Evolutionary conservation across 2,113 vertebrate genomes (phyloP).

Genomic region (Dryoscopus gambensis): DNA sequence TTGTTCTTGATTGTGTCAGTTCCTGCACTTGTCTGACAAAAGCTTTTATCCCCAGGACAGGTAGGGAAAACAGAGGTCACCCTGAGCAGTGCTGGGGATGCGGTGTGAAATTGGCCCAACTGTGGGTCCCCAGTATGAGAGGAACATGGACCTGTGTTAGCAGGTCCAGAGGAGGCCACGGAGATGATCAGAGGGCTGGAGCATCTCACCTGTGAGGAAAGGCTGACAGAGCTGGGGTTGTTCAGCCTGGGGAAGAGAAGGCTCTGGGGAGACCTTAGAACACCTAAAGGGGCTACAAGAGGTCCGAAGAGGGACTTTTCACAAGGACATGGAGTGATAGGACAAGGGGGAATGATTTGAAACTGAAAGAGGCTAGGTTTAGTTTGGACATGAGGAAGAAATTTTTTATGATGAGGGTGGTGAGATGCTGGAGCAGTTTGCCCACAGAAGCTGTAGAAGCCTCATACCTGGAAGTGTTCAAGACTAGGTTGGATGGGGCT

Average conservation of each 20-base stretch:
- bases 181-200: not conserved
- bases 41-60: not conserved
- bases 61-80: not conserved
- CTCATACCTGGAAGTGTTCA: not conserved
- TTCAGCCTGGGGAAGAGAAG: not conserved
- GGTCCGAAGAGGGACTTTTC: not conserved
- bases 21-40: not conserved
- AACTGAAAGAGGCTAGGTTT: not conserved
- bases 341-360: not conserved
- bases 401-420: not conserved
- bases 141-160: not conserved
- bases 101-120: not conserved
- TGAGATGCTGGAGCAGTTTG: not conserved
- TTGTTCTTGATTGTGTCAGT: not conserved
- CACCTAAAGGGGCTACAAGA: not conserved
- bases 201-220: not conserved
- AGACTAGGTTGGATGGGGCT: not conserved
- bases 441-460: not conserved
- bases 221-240: not conserved
- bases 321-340: not conserved
- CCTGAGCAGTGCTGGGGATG: not conserved
- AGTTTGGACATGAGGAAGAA: not conserved
- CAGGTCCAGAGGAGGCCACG: not conserved
- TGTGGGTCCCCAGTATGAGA: not conserved
- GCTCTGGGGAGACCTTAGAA: not conserved